A percentile compares a stretch with the other conserved stretches of the same genome.
Conservation (phyloP, 2,113 vertebrate genomes). For the Rhinolophus sinicus region DNA sequence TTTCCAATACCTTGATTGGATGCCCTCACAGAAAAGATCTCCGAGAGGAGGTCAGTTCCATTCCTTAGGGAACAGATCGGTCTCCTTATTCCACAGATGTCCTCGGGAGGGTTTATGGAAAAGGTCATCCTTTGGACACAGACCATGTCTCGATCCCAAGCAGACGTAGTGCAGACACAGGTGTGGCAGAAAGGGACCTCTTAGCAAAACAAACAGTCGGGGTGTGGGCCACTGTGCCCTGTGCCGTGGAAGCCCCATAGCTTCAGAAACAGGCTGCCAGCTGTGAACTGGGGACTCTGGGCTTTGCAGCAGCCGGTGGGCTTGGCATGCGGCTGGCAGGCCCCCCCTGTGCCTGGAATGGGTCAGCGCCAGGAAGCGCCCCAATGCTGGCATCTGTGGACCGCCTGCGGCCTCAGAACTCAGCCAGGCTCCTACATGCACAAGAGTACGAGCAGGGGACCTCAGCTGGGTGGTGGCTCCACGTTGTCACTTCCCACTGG, state of each 20-base stretch:
- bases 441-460: rapidly evolving
- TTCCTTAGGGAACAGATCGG: rapidly evolving
- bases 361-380: too few relatives aligned
- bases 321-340: rapidly evolving
- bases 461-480: rapidly evolving
- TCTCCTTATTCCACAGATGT: neutral
- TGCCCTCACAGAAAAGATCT: neutral
- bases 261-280: neutral
- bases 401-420: rapidly evolving
- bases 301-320: rapidly evolving
- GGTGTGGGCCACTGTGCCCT: too few relatives aligned
- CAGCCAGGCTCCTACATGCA: rapidly evolving
- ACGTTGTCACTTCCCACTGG: rapidly evolving
- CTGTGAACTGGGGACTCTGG: rapidly evolving
- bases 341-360: rapidly evolving
- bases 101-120: rapidly evolving
- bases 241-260: neutral
- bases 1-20: neutral
- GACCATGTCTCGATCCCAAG: too few relatives aligned
- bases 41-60: rapidly evolving
- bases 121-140: neutral
- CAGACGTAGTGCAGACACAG: neutral
- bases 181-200: too few relatives aligned
- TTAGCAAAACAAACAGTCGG: rapidly evolving
- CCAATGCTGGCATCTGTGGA: rapidly evolving